A percentile compares a stretch with the other conserved stretches of the same genome.
These are phyloP conservation scores for Laterallus jamaicensis DNA, from an alignment of 2,113 vertebrate species.

Conservation along the genomic window DNA sequence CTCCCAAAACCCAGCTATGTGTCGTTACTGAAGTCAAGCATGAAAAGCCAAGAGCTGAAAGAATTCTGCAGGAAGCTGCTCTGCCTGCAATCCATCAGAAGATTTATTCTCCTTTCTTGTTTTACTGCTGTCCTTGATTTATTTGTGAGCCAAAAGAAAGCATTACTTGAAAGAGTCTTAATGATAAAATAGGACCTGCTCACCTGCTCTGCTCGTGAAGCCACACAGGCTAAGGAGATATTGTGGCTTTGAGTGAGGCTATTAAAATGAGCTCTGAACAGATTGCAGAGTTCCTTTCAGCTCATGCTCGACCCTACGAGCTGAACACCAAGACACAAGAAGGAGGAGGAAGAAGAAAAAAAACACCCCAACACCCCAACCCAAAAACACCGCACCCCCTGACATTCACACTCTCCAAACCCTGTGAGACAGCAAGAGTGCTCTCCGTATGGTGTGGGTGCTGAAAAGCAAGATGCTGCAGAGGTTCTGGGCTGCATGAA, in stretches of 20 bases:
- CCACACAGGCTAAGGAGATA: background rate
- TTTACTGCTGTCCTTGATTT: slow-evolving; percentile 8
- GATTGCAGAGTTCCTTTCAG: background rate
- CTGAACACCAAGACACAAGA: background rate
- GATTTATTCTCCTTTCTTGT: slow-evolving; percentile 33
- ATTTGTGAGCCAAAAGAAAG: slow-evolving; percentile 25
- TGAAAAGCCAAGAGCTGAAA: slow-evolving; percentile 17
- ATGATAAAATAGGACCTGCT: background rate
- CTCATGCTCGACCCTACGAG: background rate
- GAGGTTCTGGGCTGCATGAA: background rate
- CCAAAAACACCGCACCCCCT: background rate
- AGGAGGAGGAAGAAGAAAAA: background rate
- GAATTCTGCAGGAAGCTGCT: background rate
- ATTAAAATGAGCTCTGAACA: background rate
- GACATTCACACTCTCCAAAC: background rate
- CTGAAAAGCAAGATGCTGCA: too few relatives aligned
- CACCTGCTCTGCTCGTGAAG: background rate
- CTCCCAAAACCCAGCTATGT: background rate
- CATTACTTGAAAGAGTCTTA: slow-evolving; percentile 47
- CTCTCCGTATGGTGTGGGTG: background rate
- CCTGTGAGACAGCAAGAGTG: background rate
- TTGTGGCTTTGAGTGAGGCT: background rate
- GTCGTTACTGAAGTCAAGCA: background rate
- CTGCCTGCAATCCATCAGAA: background rate
- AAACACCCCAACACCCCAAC: too few relatives aligned